These are phyloP conservation scores for Hemicrepidius hirtus DNA, from an alignment of 2,888 invertebrate species.

Conservation along the genomic window DNA sequence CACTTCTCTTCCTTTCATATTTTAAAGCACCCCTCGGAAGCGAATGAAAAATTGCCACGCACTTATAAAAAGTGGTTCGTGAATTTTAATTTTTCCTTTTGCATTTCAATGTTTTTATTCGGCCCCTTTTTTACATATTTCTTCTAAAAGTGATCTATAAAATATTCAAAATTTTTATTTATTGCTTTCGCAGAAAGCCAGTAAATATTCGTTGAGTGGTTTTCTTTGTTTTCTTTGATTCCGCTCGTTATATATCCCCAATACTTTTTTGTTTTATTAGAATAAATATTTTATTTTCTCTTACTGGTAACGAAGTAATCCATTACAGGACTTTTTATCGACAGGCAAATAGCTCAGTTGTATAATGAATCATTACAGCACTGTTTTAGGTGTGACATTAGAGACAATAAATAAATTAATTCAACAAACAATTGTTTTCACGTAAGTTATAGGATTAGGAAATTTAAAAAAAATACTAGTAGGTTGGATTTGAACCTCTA, in stretches of 20 bases:
- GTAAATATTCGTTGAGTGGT: constrained; percentile 16
- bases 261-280: background rate
- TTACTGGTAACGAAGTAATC: too few relatives aligned
- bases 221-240: constrained; percentile 20
- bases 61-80: constrained; percentile 40
- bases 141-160: constrained; percentile 27
- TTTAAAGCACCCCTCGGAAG: constrained; percentile 33
- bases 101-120: constrained; percentile 36
- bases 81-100: constrained; percentile 42
- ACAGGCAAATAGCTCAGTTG: too few relatives aligned
- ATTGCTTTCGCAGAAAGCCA: constrained; percentile 14
- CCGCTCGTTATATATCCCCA: constrained; percentile 14
- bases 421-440: too few relatives aligned
- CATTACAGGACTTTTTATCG: too few relatives aligned
- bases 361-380: too few relatives aligned
- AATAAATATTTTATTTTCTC: too few relatives aligned
- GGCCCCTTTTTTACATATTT: constrained; percentile 22
- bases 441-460: too few relatives aligned
- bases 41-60: constrained; percentile 40
- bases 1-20: constrained; percentile 21
- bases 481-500: too few relatives aligned
- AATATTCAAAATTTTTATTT: constrained; percentile 33
- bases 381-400: too few relatives aligned
- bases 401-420: too few relatives aligned
- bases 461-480: too few relatives aligned